Percentiles rank a stretch among this genome's conserved stretches.
Conservation (phyloP, 2,797 vertebrate genomes). For the Nothura maculosa region DNA sequence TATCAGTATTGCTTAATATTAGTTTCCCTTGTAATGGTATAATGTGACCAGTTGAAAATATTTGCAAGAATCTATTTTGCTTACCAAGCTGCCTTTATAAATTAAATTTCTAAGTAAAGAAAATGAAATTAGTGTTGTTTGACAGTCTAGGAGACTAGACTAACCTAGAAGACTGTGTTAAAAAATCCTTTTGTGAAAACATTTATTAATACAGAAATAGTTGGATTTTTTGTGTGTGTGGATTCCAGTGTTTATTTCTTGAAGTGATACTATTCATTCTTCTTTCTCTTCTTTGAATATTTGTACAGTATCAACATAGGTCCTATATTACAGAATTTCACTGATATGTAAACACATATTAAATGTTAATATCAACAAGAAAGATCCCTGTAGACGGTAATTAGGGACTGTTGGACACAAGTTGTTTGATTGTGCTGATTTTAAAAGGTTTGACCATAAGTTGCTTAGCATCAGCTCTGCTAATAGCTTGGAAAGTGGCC, state of each 20-base stretch:
- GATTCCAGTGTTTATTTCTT: background rate
- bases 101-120: background rate
- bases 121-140: background rate
- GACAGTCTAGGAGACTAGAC: background rate
- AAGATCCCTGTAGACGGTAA: background rate
- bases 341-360: background rate
- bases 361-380: background rate
- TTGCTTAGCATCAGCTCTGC: background rate
- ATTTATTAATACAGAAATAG: background rate
- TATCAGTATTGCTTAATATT: background rate
- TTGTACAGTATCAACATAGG: fast-evolving
- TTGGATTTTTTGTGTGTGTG: background rate
- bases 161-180: background rate
- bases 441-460: background rate
- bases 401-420: background rate
- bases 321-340: background rate
- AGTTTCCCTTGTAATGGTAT: background rate
- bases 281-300: background rate
- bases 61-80: background rate
- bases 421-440: background rate
- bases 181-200: background rate
- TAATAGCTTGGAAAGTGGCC: background rate
- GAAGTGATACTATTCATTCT: background rate
- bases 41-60: background rate
- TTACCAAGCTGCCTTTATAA: background rate